Evolutionary conservation across 2,888 invertebrate species (phyloP), one percentile per base, ranked within the genome.

Genomic region (Schrankia costaestrigalis): DNA sequence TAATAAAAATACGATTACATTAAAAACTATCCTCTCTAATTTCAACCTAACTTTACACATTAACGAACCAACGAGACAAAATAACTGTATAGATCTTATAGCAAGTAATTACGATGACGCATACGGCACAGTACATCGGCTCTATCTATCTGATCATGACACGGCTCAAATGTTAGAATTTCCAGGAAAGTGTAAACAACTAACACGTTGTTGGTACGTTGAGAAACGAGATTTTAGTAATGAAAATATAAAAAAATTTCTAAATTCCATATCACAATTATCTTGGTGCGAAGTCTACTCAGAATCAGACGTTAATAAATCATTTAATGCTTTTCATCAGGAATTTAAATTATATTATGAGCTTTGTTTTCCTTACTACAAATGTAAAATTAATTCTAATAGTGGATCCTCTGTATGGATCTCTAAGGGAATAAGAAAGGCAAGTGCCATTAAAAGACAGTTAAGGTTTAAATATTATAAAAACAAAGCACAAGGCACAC

Each of bases 141-240:
- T 31, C 4, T 30, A 11, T 22, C 3, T 26, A 22, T 31, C 35
- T 1, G 35, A 35, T 10, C 35, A 35, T 22, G 18, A 35, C 12
- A 35, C 26, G 1, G n/a, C 19, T 1, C 35, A 35, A 11, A 35
- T 4, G 6, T 10, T 35, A 6, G 14, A 5, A 1, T 29, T 35
- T 9, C 21, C 30, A 8, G 19, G 10, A 12, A 12, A n/a, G 11
- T 7, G 3, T 6, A 11, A 11, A 19, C 7, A 5, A 10, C 11
- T 8, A 28, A 9, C n/a, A 8, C 11, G 11, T 3, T 11, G 17
- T 14, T 30, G 30, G 23, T 31, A 19, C 6, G n/a, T 25, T 7
- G 2, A 18, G n/a, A 31, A 18, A 25, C 8, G 12, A 17, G 3
- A 11, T 11, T 31, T 12, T 19, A 12, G 1, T 23, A 18, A 23